Evolutionary conservation across 2,888 invertebrate species (phyloP).

Genomic region (Hypena proboscidalis): DNA sequence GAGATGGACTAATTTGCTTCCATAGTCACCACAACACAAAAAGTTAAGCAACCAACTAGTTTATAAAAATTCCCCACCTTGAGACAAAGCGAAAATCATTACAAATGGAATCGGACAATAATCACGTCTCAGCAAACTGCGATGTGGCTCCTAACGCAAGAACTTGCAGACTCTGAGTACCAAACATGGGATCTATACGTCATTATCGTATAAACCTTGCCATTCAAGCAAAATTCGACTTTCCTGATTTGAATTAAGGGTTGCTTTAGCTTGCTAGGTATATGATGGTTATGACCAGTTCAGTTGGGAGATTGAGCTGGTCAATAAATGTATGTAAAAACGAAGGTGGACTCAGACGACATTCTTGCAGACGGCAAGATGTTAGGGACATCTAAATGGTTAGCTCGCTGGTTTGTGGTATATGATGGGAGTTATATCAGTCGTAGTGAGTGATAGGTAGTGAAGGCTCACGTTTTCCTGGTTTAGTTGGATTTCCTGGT

Average conservation of each 20-base stretch:
- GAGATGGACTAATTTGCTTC: no score
- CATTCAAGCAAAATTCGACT: slow-evolving; percentile 19
- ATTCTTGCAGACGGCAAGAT: slow-evolving; percentile 66
- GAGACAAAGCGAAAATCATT: slow-evolving; percentile 42
- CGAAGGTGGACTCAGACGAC: slow-evolving; percentile 68
- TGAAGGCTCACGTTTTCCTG: no score
- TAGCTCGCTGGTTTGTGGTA: slow-evolving; percentile 48
- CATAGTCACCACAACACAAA: no score
- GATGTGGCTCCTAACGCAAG: slow-evolving; percentile 39
- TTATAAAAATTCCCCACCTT: slow-evolving; percentile 28
- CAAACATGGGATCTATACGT: slow-evolving; percentile 16
- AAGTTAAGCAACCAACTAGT: slow-evolving; percentile 10
- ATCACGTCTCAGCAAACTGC: slow-evolving; percentile 42
- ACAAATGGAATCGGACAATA: slow-evolving; percentile 45
- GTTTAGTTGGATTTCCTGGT: no score
- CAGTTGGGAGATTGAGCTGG: slow-evolving; percentile 40
- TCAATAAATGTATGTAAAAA: slow-evolving; percentile 79
- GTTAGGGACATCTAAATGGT: slow-evolving; percentile 65
- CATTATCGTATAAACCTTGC: neutral
- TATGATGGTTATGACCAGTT: slow-evolving; percentile 27
- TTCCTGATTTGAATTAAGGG: neutral
- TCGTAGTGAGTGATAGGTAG: slow-evolving; percentile 16
- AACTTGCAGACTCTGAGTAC: slow-evolving; percentile 42
- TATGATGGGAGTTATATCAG: slow-evolving; percentile 26
- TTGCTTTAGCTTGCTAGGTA: neutral